Evolutionary conservation across 2,888 invertebrate species (phyloP).

Genomic region (Cantharis nigra): DNA sequence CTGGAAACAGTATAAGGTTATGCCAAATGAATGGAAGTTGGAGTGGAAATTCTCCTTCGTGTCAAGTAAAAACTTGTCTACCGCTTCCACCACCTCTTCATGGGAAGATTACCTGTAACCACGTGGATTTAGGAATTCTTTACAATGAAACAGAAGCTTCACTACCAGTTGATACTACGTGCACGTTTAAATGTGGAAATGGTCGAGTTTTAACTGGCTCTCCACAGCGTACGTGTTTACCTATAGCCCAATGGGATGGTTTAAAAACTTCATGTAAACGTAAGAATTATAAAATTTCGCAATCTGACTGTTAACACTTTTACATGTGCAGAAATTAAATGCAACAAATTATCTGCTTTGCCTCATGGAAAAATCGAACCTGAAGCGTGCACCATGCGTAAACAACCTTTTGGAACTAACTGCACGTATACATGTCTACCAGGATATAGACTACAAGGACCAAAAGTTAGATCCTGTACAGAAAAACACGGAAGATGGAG

Average conservation of each 20-base stretch:
- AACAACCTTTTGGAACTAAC: slow-evolving; percentile 62
- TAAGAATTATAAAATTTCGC: slow-evolving; percentile 45
- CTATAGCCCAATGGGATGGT: slow-evolving; percentile 72
- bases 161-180: slow-evolving; percentile 66
- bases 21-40: slow-evolving; percentile 68
- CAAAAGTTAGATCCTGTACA: slow-evolving; percentile 59
- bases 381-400: slow-evolving; percentile 59
- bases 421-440: slow-evolving; percentile 64
- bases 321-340: slow-evolving; percentile 49
- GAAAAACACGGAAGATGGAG: slow-evolving; percentile 63
- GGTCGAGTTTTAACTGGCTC: slow-evolving; percentile 69
- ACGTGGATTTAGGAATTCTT: slow-evolving; percentile 51
- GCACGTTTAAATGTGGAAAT: slow-evolving; percentile 66
- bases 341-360: slow-evolving; percentile 54
- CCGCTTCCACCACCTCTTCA: slow-evolving; percentile 60
- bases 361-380: slow-evolving; percentile 61
- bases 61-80: slow-evolving; percentile 70
- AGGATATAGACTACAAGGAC: slow-evolving; percentile 64
- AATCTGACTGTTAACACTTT: background rate
- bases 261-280: slow-evolving; percentile 68
- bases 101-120: slow-evolving; percentile 61
- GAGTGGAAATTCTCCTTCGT: slow-evolving; percentile 67
- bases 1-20: slow-evolving; percentile 61
- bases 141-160: slow-evolving; percentile 46
- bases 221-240: slow-evolving; percentile 65